Evolutionary conservation across 2,797 vertebrate genomes (phyloP).

Genomic region (Bufotes viridis): DNA sequence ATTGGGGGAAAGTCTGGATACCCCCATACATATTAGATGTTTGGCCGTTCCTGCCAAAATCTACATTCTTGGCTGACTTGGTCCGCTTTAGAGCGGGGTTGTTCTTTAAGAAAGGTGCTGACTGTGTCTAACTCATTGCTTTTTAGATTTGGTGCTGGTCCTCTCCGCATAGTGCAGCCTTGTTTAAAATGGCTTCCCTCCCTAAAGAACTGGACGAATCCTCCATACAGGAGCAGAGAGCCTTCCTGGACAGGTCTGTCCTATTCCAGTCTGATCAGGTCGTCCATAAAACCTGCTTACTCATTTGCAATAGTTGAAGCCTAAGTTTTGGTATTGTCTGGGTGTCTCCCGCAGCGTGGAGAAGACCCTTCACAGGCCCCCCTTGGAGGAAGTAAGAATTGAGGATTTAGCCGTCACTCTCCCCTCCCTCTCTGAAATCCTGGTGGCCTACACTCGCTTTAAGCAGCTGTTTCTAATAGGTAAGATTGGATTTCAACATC

Average conservation of each 20-base stretch:
- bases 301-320: background rate
- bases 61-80: too few species aligned
- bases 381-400: slow-evolving; percentile 78
- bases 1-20: too few species aligned
- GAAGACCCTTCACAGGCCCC: slow-evolving; percentile 77
- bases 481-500: slow-evolving; percentile 67
- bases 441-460: slow-evolving; percentile 82
- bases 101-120: background rate
- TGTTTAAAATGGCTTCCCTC: slow-evolving; percentile 83
- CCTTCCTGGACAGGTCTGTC: slow-evolving; percentile 82
- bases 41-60: too few species aligned
- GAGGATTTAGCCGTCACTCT: slow-evolving; percentile 84
- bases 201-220: slow-evolving; percentile 81
- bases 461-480: slow-evolving; percentile 88
- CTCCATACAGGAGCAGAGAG: slow-evolving; percentile 74
- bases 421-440: slow-evolving; percentile 83
- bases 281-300: background rate
- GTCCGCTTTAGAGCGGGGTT: too few species aligned
- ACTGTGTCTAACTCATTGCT: background rate
- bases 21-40: too few species aligned
- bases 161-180: slow-evolving; percentile 81
- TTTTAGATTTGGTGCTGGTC: slow-evolving; percentile 90
- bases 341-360: slow-evolving; percentile 69
- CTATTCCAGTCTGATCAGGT: slow-evolving; percentile 4
- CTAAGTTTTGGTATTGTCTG: background rate